Evolutionary conservation across 2,888 invertebrate genomes (phyloP).

Genomic region (Tenthredo distinguenda): DNA sequence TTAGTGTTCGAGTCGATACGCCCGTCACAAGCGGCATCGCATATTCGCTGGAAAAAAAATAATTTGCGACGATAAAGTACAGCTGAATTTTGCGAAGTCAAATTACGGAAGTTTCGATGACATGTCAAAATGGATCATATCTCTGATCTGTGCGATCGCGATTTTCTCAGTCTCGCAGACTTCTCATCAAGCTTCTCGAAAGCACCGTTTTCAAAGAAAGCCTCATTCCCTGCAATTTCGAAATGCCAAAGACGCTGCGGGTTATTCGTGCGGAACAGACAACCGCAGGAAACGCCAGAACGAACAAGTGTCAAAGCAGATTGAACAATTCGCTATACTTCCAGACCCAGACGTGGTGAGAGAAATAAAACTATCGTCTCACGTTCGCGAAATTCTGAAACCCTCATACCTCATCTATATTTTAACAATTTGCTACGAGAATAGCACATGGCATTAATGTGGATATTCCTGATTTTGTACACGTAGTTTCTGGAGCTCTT

Average conservation of each 20-base stretch:
- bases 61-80: slow-evolving; percentile 69
- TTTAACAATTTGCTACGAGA: background rate
- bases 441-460: background rate
- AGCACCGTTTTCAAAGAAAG: background rate
- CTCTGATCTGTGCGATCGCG: background rate
- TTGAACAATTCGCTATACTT: slow-evolving; percentile 54
- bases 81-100: background rate
- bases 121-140: slow-evolving; percentile 53
- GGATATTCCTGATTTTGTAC: background rate
- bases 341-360: slow-evolving; percentile 57
- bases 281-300: slow-evolving; percentile 46
- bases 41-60: background rate
- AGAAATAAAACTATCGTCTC: background rate
- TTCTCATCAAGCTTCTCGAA: background rate
- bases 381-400: background rate
- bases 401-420: background rate
- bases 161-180: background rate
- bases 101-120: slow-evolving; percentile 36
- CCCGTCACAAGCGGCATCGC: background rate
- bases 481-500: slow-evolving; percentile 56
- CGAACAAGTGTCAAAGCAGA: slow-evolving; percentile 2
- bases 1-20: too few species aligned
- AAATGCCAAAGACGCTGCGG: slow-evolving; percentile 15
- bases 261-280: slow-evolving; percentile 38
- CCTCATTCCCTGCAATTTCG: slow-evolving; percentile 36